phyloP scores from a whole-genome alignment of 2,888 invertebrate genomes.

The Atherix ibis region DNA sequence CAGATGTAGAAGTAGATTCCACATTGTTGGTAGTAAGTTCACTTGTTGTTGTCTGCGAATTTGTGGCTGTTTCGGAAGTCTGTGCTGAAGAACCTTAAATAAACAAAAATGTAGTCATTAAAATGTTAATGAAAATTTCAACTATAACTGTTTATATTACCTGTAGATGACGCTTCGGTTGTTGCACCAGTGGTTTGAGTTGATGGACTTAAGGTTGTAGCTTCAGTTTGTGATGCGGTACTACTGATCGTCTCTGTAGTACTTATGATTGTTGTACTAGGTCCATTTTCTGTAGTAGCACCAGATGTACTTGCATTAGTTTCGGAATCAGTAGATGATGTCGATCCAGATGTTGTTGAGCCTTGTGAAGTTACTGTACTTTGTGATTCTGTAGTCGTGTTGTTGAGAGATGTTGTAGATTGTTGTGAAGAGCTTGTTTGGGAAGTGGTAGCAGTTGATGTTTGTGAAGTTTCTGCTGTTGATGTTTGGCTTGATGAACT shows the following conservation, averaged over 20 bases:
- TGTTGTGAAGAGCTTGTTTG: too few species aligned
- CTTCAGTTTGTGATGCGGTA: constrained; percentile 3
- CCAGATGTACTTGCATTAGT: constrained; percentile 2
- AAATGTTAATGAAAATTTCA: background rate
- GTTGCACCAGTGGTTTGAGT: constrained; percentile 1
- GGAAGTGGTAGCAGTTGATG: too few species aligned
- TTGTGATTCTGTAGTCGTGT: constrained; percentile 8
- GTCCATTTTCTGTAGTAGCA: background rate
- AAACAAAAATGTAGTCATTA: background rate
- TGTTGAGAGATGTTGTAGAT: background rate
- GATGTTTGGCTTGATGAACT: constrained; percentile 6
- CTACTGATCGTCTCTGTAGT: constrained; percentile 1
- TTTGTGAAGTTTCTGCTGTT: constrained; percentile 5
- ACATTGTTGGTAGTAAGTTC: background rate
- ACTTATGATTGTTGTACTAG: background rate
- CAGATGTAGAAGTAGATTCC: background rate
- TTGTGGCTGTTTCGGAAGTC: constrained; percentile 1
- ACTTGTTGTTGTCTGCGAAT: background rate
- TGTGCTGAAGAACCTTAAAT: background rate
- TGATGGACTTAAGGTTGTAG: constrained; percentile 1
- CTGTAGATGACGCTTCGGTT: constrained; percentile 3
- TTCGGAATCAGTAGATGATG: constrained; percentile 7
- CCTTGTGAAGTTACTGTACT: constrained; percentile 6
- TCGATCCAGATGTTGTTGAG: constrained; percentile 4
- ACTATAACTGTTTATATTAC: background rate